Base-by-base conservation (phyloP, 2,888 invertebrate genomes). In the Tholera decimalis region DNA sequence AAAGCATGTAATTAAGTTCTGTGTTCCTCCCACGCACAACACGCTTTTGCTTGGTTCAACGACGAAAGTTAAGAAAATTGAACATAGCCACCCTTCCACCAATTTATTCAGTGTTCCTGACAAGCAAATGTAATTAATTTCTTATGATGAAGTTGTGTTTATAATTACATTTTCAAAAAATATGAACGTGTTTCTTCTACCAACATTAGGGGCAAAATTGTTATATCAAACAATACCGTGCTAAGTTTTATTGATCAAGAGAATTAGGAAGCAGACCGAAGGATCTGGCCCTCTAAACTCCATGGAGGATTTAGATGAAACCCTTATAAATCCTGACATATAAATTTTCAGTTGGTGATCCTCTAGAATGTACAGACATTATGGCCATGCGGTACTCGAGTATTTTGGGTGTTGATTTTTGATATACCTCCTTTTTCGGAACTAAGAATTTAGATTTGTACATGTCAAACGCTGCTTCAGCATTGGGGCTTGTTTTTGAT, bases 181-280 rank as follows among this genome's bases (percentile, higher is more conserved):
- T n/a, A n/a, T n/a, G n/a, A n/a, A n/a, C n/a, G n/a, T n/a, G n/a
- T n/a, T 24, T 24, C 9, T 7, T 6, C 3, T 46, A 26, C 9
- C 6, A 39, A 4, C n/a, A 30, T 39, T 18, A 33, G 8, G 11
- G 7, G n/a, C n/a, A n/a, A 26, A 59, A 47, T 46, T 58, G 28
- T 56, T 33, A 26, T 46, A 20, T 35, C 33, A 15, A 65, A 68
- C 58, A 65, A 72, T 37, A 37, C 41, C 49, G 33, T 26, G 33
- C 43, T 50, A 73, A 72, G 51, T 43, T 41, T 39, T 68, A 75
- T 57, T 70, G 73, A 76, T 57, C 63, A 44, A 55, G 33, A 7
- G 51, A 76, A 56, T 56, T 63, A 53, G 22, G 15, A 46, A 62
- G 33, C 35, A 15, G 51, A 51, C 51, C 35, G 49, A 46, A 53